Evolutionary conservation across 2,888 invertebrate genomes (phyloP).

Genomic region (Rhyacophila evoluta): DNA sequence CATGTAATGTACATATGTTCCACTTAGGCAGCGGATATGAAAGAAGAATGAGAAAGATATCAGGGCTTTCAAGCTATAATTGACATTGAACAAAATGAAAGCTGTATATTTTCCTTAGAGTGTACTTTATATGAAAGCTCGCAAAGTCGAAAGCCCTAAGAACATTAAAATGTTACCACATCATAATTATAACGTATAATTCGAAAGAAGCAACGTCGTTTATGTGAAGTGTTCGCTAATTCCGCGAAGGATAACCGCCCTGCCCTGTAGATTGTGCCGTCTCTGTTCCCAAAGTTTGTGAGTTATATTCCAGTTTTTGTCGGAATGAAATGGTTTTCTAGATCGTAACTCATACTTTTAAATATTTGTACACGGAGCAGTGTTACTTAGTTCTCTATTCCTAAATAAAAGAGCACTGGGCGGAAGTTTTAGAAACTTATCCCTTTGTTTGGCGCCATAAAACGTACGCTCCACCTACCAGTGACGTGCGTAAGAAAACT

Average conservation of each 20-base stretch:
- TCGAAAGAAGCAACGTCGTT: neutral
- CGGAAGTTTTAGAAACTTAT: constrained; percentile 37
- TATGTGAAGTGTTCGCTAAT: constrained; percentile 19
- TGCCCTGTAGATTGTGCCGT: neutral
- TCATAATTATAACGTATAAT: constrained; percentile 4
- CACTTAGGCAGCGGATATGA: no score
- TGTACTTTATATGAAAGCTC: neutral
- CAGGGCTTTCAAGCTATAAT: no score
- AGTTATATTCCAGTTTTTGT: constrained; percentile 47
- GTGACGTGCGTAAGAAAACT: neutral
- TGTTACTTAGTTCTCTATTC: constrained; percentile 32
- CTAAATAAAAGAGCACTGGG: constrained; percentile 41
- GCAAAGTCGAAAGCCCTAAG: neutral
- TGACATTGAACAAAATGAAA: no score
- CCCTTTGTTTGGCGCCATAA: constrained; percentile 38
- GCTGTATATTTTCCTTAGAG: no score
- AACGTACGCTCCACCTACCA: constrained; percentile 31
- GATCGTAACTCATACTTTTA: constrained; percentile 49
- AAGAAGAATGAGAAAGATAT: no score
- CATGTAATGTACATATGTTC: no score
- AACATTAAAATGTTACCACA: neutral
- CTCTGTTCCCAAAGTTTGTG: constrained; percentile 45
- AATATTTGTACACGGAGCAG: constrained; percentile 45
- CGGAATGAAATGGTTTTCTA: constrained; percentile 47
- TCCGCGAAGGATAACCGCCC: constrained; percentile 1